Conservation (phyloP, 1,140 invertebrate genomes). For the Philaenus spumarius region DNA sequence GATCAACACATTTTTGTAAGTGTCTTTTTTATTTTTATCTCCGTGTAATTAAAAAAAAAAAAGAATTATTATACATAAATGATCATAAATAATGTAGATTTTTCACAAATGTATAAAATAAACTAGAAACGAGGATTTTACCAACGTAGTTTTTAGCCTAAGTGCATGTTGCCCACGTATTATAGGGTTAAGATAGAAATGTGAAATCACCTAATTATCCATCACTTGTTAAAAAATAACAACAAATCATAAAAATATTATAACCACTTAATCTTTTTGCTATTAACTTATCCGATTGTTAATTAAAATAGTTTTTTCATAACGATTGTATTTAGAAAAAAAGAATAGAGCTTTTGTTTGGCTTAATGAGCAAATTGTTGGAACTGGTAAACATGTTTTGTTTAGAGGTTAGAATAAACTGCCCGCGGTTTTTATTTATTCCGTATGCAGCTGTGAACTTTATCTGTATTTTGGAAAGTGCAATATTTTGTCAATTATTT, state of each 20-base stretch:
- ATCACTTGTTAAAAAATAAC: neutral
- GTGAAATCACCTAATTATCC: too few species aligned
- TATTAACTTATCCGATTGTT: neutral
- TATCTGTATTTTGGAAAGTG: too few species aligned
- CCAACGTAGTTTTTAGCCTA: neutral
- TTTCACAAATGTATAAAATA: slow-evolving; percentile 23
- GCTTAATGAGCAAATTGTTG: too few species aligned
- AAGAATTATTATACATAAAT: slow-evolving; percentile 15
- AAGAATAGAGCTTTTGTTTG: neutral
- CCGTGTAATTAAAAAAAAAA: slow-evolving; percentile 20
- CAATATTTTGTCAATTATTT: too few species aligned
- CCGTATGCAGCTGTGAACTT: too few species aligned
- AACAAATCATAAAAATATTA: slow-evolving; percentile 4
- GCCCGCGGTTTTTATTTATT: too few species aligned
- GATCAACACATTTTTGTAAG: slow-evolving; percentile 21
- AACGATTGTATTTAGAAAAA: neutral
- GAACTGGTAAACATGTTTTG: too few species aligned
- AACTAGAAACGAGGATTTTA: neutral
- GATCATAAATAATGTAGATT: slow-evolving; percentile 25
- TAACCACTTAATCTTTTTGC: neutral
- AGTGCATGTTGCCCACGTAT: slow-evolving; percentile 3
- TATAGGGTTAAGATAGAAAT: too few species aligned
- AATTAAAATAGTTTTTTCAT: neutral
- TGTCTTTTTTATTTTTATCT: slow-evolving; percentile 19
- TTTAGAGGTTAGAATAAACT: too few species aligned